These are phyloP conservation scores for Pristiophorus japonicus DNA, from an alignment of 2,113 vertebrate genomes.

Conservation along the genomic window DNA sequence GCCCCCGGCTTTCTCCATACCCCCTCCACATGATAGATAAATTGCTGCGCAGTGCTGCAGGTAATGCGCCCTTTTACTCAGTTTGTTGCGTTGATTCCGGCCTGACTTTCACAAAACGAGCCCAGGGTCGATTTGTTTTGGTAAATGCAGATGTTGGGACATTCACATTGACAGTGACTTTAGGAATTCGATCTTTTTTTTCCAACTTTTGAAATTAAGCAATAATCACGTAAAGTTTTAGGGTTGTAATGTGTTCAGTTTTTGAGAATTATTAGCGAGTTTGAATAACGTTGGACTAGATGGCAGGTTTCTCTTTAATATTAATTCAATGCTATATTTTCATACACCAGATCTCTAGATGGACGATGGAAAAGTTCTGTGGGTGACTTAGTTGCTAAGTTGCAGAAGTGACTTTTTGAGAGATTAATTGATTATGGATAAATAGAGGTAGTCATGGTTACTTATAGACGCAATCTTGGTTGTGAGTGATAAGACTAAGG, in stretches of 20 bases:
- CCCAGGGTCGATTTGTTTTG: not conserved
- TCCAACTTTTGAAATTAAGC: not conserved
- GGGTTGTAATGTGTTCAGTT: not conserved
- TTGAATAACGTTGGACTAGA: not conserved
- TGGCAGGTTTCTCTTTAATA: not conserved
- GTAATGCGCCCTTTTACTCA: not conserved
- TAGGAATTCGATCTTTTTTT: not conserved
- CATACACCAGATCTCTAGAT: not conserved
- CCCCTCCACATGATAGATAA: not conserved
- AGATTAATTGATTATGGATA: not conserved
- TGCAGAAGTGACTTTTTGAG: not conserved
- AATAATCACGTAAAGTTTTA: not conserved
- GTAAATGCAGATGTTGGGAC: not conserved
- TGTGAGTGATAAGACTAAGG: not conserved
- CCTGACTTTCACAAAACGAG: not conserved
- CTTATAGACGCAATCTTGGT: not conserved
- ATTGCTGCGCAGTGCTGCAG: not conserved
- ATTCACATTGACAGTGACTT: not conserved
- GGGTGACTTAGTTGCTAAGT: not conserved
- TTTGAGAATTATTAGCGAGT: not conserved
- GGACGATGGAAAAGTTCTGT: no score
- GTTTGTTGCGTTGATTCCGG: not conserved
- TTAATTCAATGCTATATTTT: not conserved
- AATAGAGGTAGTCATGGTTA: slow-evolving; percentile 33
- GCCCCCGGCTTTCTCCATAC: not conserved